Evolutionary conservation across 2,888 invertebrate genomes (phyloP).

Genomic region (Pilophorus perplexus): DNA sequence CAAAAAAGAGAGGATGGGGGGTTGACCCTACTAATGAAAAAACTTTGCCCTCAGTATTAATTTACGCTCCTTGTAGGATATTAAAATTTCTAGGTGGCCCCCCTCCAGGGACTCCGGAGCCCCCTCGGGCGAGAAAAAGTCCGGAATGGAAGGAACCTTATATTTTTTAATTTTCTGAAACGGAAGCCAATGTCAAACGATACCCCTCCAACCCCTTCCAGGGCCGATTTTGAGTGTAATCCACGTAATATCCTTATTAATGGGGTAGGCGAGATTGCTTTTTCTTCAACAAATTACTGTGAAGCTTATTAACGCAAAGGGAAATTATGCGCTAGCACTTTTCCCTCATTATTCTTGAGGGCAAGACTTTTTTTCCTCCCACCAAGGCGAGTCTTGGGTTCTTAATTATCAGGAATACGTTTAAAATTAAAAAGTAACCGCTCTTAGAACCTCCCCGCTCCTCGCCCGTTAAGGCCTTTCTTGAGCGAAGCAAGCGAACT

Average conservation of each 20-base stretch:
- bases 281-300: constrained; percentile 45
- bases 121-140: not conserved
- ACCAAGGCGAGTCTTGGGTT: constrained; percentile 24
- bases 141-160: constrained; percentile 21
- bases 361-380: constrained; percentile 18
- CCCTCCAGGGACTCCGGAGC: not conserved
- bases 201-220: constrained; percentile 23
- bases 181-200: constrained; percentile 45
- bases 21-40: constrained; percentile 44
- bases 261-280: constrained; percentile 44
- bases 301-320: constrained; percentile 45
- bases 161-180: constrained; percentile 46
- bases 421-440: constrained; percentile 44
- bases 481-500: constrained; percentile 37
- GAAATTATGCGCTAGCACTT: constrained; percentile 45
- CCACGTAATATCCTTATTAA: constrained; percentile 47
- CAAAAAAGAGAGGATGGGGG: constrained; percentile 3
- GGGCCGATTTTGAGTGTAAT: constrained; percentile 43
- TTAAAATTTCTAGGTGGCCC: constrained; percentile 45
- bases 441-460: constrained; percentile 17
- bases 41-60: constrained; percentile 45
- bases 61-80: constrained; percentile 46
- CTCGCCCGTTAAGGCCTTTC: not conserved
- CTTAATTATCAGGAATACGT: constrained; percentile 45
- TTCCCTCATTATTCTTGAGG: constrained; percentile 39